Evolutionary conservation across 2,888 invertebrate genomes (phyloP).

Genomic region (Drosophila lutescens): DNA sequence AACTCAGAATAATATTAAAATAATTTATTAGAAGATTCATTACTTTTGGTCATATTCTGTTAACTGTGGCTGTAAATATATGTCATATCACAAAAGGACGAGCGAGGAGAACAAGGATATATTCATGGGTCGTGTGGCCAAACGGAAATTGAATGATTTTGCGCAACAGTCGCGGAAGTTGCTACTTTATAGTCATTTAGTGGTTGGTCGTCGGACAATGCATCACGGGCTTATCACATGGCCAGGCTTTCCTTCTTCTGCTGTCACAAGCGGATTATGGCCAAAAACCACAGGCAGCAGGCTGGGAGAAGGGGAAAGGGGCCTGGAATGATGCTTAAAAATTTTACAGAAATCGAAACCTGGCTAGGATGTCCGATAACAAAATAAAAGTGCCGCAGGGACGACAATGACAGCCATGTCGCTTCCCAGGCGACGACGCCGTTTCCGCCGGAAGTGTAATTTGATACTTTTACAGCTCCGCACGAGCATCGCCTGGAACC

Average conservation of each 20-base stretch:
- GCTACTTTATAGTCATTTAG: slow-evolving; percentile 83
- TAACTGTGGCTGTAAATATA: background rate
- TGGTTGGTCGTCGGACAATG: slow-evolving; percentile 79
- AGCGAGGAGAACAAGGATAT: slow-evolving; percentile 7
- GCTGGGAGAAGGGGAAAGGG: background rate
- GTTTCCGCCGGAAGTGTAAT: slow-evolving; percentile 82
- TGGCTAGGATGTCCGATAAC: slow-evolving; percentile 77
- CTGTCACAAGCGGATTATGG: slow-evolving; percentile 65
- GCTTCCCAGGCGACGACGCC: slow-evolving; percentile 53
- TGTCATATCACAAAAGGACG: background rate
- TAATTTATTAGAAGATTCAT: too few relatives aligned
- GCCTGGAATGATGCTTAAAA: slow-evolving; percentile 32
- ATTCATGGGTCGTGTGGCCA: slow-evolving; percentile 59
- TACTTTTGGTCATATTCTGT: too few relatives aligned
- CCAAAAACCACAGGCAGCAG: slow-evolving; percentile 52
- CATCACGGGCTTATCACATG: slow-evolving; percentile 55
- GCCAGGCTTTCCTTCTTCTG: slow-evolving; percentile 18
- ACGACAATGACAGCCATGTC: slow-evolving; percentile 48
- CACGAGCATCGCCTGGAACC: slow-evolving; percentile 40
- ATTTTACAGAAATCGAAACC: slow-evolving; percentile 64
- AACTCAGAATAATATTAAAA: too few relatives aligned
- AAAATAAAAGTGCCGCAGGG: slow-evolving; percentile 70
- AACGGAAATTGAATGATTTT: slow-evolving; percentile 84
- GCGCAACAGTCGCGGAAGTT: slow-evolving; percentile 83
- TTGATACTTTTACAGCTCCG: slow-evolving; percentile 79